Base-by-base conservation (phyloP, 1,140 invertebrate genomes). In the Pomacea maculata region DNA sequence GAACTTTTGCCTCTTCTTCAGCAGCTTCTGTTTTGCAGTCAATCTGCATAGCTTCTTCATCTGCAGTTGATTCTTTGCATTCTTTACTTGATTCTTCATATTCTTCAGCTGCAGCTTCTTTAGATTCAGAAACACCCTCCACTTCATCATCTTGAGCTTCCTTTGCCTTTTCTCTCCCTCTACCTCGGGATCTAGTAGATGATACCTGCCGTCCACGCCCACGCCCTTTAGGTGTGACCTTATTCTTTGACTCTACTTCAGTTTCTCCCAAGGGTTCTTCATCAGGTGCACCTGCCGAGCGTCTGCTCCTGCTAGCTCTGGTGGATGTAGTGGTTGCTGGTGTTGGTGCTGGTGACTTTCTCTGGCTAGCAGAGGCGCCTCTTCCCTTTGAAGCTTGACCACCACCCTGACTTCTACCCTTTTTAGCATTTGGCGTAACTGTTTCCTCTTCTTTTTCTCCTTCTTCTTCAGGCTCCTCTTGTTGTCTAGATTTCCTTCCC, bases 21-120 rank as follows among this genome's bases (percentile, higher is more conserved):
- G 82, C 79, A 52, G 34, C 34, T 45, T 75, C 75, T 54, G 25
- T 19, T 75, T 65, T 52, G 34, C 57, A 10, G 75, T 54, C 74
- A 34, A 80, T 57, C 9, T 76, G 19, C 71, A 75, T 45, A 25
- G 21, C 25, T 63, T 55, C 68, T 61, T 82, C 75, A 15, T 79
- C 75, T 73, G 68, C 75, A 74, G 75, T 80, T 17, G 76, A 75
- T 9, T 79, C 83, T 21, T 61, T 75, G 73, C 74, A 82, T 52
- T 79, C 82, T 72, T 75, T 81, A 17, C 45, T 52, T 71, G 78
- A 79, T 76, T 80, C 75, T 63, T 73, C 71, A 19, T 15, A 68
- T 68, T 25, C 70, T 19, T 82, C 78, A 25, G 75, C 81, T 63
- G 25, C 67, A n/a, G 10, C 67, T 71, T 79, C 63, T 10, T 73